phyloP scores from a whole-genome alignment of 1,140 invertebrate genomes.

The Olivierus martensii region DNA sequence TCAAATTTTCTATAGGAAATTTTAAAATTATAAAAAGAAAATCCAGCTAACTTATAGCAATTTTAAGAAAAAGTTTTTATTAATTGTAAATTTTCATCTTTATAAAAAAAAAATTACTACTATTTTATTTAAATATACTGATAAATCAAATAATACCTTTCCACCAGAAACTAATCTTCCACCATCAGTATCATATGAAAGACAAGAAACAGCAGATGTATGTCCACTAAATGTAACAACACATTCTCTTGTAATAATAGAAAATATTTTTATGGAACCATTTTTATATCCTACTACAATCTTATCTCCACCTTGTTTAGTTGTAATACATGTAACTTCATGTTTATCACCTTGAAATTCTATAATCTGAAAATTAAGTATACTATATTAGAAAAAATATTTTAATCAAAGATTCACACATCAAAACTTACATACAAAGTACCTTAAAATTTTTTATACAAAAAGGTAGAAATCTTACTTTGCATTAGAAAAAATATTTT shows the following conservation, averaged over 20 bases:
- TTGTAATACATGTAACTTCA: constrained; percentile 53
- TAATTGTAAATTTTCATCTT: no score
- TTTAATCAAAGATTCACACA: no score
- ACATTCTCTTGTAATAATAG: constrained; percentile 43
- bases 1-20: no score
- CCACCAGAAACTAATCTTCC: constrained; percentile 70
- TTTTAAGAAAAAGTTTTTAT: no score
- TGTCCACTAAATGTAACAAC: constrained; percentile 76
- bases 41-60: no score
- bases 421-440: no score
- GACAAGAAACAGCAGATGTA: constrained; percentile 62
- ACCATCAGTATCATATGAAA: constrained; percentile 65
- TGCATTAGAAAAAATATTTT: no score
- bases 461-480: no score
- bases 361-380: constrained; percentile 39
- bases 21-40: no score
- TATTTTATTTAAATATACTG: no score
- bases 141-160: constrained; percentile 42
- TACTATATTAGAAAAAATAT: constrained; percentile 8
- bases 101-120: constrained; percentile 1
- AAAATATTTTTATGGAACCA: constrained; percentile 70
- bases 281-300: constrained; percentile 84
- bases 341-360: constrained; percentile 59
- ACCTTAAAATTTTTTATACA: no score
- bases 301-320: constrained; percentile 18